A percentile compares a stretch with the other conserved stretches of the same genome.
These are phyloP conservation scores for Rhinella marina DNA, from an alignment of 2,797 vertebrate genomes.

Conservation along the genomic window DNA sequence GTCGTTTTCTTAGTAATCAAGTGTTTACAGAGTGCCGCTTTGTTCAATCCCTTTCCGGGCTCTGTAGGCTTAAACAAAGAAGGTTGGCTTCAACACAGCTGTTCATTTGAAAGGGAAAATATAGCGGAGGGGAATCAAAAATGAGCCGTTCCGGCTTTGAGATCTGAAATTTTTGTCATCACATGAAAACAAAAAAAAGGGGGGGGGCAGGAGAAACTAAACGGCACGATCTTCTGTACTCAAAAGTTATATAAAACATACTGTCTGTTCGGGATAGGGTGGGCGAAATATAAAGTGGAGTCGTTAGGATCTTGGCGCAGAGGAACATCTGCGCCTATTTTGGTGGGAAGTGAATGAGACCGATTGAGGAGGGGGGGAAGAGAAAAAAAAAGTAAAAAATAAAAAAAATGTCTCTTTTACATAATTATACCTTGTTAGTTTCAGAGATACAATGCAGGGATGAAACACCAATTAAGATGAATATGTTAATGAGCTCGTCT, in stretches of 20 bases:
- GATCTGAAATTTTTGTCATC: conserved; percentile 71
- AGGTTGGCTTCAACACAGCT: conserved; percentile 81
- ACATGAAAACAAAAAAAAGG: conserved; percentile 73
- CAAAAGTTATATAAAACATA: conserved; percentile 66
- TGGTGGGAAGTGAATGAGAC: conserved; percentile 74
- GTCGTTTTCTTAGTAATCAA: conserved; percentile 75
- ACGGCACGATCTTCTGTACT: conserved; percentile 66
- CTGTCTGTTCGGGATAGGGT: conserved; percentile 64
- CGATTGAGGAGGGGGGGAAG: conserved; percentile 67
- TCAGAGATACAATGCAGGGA: conserved; percentile 76
- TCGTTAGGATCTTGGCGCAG: conserved; percentile 67
- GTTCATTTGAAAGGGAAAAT: conserved; percentile 71
- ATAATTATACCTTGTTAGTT: conserved; percentile 80
- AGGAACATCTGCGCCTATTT: conserved; percentile 79
- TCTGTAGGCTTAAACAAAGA: conserved; percentile 79
- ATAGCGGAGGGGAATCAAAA: conserved; percentile 68
- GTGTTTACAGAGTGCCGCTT: conserved; percentile 76
- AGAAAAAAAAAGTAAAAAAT: conserved; percentile 61
- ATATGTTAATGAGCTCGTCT: conserved; percentile 74
- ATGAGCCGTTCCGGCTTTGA: conserved; percentile 78
- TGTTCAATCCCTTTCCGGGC: conserved; percentile 73
- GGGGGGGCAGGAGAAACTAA: conserved; percentile 45
- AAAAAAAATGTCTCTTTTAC: conserved; percentile 69
- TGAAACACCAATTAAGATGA: conserved; percentile 79
- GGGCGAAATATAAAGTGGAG: conserved; percentile 65